Evolutionary conservation across 2,888 invertebrate species (phyloP).

Genomic region (Rotaria magnacalcarata): DNA sequence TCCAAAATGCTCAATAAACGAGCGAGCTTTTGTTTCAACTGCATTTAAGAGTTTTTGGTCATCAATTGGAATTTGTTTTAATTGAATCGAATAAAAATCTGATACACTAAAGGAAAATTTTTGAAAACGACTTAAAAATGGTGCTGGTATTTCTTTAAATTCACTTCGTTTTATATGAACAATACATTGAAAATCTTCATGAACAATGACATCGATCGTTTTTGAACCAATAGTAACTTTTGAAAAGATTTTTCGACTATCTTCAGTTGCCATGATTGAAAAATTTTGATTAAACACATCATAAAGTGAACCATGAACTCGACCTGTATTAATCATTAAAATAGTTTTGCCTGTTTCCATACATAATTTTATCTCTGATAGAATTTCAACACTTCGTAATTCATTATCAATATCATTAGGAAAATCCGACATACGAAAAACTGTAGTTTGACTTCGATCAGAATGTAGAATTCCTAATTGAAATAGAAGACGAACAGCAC

Average conservation of each 20-base stretch:
- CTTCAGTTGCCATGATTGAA: neutral
- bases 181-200: constrained; percentile 35
- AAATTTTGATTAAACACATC: constrained; percentile 33
- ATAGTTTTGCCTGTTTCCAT: constrained; percentile 32
- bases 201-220: constrained; percentile 24
- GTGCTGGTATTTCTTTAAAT: constrained; percentile 11
- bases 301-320: constrained; percentile 20
- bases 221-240: constrained; percentile 17
- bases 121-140: constrained; percentile 34
- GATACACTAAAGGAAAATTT: neutral
- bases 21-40: neutral
- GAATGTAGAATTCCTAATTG: neutral
- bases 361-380: constrained; percentile 23
- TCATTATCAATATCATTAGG: neutral
- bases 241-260: neutral
- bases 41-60: neutral
- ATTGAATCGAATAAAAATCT: neutral
- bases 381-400: constrained; percentile 20
- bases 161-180: constrained; percentile 24
- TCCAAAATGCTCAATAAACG: neutral
- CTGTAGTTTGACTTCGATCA: neutral
- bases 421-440: constrained; percentile 27
- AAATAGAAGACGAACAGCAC: neutral
- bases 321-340: neutral
- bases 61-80: neutral